Base-by-base conservation (phyloP, 2,113 vertebrate species). In the Rhinogobius similis region DNA sequence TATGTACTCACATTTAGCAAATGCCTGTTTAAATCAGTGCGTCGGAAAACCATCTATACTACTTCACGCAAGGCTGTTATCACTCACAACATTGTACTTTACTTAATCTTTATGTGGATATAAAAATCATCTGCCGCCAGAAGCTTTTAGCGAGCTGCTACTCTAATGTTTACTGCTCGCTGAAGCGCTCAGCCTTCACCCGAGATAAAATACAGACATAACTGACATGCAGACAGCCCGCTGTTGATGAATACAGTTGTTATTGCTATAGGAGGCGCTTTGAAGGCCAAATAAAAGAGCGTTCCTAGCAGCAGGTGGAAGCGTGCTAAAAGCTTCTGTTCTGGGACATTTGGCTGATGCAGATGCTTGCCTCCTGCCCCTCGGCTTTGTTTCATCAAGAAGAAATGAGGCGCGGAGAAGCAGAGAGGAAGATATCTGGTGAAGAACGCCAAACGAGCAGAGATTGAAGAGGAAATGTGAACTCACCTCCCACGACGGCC, bases 261-360 rank as follows among this genome's bases (percentile, higher is more conserved):
- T 61, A 61, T 36, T 61, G 58, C 58, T 38, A 36, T 61, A 36
- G 58, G 29, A 61, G 58, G n/a, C 29, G 18, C 58, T 36, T 61
- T 61, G 58, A 61, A 61, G 29, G 58, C 58, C 58, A 61, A 61
- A 61, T 61, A 61, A 61, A 61, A 61, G 27, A 10, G 2, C 16
- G 18, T 32, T 7, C 18, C 18, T 20, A 36, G 27, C 56, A 29
- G 56, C 29, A 58, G 58, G 58, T 36, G 58, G 29, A 36, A 36
- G 18, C 9, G 27, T 10, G 58, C 58, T 61, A 61, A 61, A 61
- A 61, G 58, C 58, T 14, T 36, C 58, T 36, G 58, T 61, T 61
- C 58, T 36, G 58, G 58, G 29, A 61, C 58, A 61, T 61, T 61
- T 61, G 58, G 58, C 58, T 11, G 58, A 61, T 61, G 58, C 58